These are phyloP conservation scores for Chloroclysta siterata DNA, from an alignment of 2,888 invertebrate genomes.

Conservation along the genomic window DNA sequence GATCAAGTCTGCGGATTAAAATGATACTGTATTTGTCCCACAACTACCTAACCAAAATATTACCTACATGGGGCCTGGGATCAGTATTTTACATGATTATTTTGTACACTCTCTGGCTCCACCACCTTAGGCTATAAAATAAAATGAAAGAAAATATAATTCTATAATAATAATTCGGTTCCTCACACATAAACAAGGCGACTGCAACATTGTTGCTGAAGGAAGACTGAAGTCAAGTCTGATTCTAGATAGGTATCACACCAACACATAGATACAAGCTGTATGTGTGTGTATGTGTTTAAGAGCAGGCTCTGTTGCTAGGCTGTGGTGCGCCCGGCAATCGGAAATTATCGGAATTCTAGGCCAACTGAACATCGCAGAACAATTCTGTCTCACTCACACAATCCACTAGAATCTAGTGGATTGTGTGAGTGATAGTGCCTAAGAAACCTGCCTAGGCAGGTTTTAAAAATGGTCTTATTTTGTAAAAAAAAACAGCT, in stretches of 20 bases:
- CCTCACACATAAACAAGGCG: not conserved
- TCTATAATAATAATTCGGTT: too few relatives aligned
- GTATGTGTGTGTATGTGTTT: conserved; percentile 2
- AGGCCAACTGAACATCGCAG: conserved; percentile 65
- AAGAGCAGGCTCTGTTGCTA: conserved; percentile 23
- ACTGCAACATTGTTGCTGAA: conserved; percentile 20
- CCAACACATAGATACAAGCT: not conserved
- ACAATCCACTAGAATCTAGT: conserved; percentile 36
- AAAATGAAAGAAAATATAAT: too few relatives aligned
- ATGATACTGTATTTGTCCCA: too few relatives aligned
- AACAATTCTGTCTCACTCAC: conserved; percentile 58
- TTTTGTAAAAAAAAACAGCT: not conserved
- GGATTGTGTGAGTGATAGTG: too few relatives aligned
- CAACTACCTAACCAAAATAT: too few relatives aligned
- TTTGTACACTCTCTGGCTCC: too few relatives aligned
- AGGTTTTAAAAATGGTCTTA: too few relatives aligned
- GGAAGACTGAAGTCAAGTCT: conserved; percentile 4
- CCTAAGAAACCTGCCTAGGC: too few relatives aligned
- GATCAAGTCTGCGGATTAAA: too few relatives aligned
- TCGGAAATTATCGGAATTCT: conserved; percentile 82
- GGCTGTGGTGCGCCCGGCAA: conserved; percentile 45
- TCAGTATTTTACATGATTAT: too few relatives aligned
- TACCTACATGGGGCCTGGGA: too few relatives aligned
- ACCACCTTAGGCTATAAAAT: too few relatives aligned
- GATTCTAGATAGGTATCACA: conserved; percentile 16